These are phyloP conservation scores for Macropodus opercularis DNA, from an alignment of 2,797 vertebrate genomes.

Conservation along the genomic window DNA sequence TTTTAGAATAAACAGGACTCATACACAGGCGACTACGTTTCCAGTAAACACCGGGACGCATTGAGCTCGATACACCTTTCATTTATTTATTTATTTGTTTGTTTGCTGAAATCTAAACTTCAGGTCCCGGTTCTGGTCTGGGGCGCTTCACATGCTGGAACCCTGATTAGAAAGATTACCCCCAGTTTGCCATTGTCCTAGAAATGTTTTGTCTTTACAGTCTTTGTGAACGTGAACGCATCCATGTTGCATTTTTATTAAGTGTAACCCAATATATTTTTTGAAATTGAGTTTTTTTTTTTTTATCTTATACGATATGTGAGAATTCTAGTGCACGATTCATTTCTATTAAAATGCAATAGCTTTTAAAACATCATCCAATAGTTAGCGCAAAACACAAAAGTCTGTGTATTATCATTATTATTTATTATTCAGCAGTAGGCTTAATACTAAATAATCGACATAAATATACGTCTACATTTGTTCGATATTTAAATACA, in stretches of 20 bases:
- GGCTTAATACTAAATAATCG: conserved; percentile 16
- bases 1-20: background rate
- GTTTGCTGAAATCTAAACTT: background rate
- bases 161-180: background rate
- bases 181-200: background rate
- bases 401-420: background rate
- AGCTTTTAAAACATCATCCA: background rate
- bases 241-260: background rate
- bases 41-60: background rate
- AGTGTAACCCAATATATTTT: too few species aligned
- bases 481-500: conserved; percentile 10
- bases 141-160: background rate
- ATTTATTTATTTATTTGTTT: background rate
- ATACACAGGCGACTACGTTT: background rate
- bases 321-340: background rate
- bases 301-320: background rate
- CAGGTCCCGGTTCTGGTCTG: too few species aligned
- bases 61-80: background rate
- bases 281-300: background rate
- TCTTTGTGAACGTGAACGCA: background rate
- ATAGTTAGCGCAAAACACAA: background rate
- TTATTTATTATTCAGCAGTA: background rate
- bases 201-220: background rate
- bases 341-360: conserved; percentile 2
- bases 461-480: conserved; percentile 25